Evolutionary conservation across 2,113 vertebrate species (phyloP), one percentile per base, ranked within the genome.

Genomic region (Verasper variegatus): DNA sequence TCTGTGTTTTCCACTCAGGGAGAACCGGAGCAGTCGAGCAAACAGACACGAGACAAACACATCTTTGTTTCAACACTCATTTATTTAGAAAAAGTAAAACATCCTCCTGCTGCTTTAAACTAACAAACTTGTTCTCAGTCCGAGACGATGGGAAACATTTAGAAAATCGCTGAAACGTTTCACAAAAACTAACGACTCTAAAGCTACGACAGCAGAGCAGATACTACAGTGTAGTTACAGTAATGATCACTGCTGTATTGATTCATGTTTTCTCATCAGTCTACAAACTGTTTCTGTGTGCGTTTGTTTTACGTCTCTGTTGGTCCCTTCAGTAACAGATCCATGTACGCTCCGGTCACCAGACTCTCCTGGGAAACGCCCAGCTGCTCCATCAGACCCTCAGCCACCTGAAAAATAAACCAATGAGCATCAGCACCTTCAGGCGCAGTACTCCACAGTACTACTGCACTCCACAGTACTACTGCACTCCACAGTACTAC

Each of bases 321-420:
- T 2, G 4, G 77, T 83, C 14, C 89, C 57, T 89, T 68, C 74
- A 91, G 81, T 1, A 97, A 45, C 20, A 96, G 92, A 68, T 96
- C 96, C 88, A 97, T 79, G 82, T 97, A 97, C 2, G 96, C 95
- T 0, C 95, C 94, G 0, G 93, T 92, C 63, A 96, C 82, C 71
- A 96, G 93, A 76, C 95, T 94, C 7, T 92, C 81, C 35, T 88
- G 64, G 1, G 79, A 45, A 3, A 96, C 86, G 0, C 94, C 92
- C 54, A 97, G 89, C n/a, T 93, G 78, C 35, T 80, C 67, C 95
- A 96, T 95, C 87, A 96, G 86, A 15, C 71, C 54, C 20, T 61
- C 84, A 0, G 96, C 96, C 74, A 95, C 86, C 5, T 81, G 18
- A 6, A 51, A 4, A 15, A 51, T 2, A 20, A 51, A 51, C 47